Evolutionary conservation across 2,797 vertebrate species (phyloP), one percentile per base, ranked within the genome.

Genomic region (Artibeus jamaicensis): DNA sequence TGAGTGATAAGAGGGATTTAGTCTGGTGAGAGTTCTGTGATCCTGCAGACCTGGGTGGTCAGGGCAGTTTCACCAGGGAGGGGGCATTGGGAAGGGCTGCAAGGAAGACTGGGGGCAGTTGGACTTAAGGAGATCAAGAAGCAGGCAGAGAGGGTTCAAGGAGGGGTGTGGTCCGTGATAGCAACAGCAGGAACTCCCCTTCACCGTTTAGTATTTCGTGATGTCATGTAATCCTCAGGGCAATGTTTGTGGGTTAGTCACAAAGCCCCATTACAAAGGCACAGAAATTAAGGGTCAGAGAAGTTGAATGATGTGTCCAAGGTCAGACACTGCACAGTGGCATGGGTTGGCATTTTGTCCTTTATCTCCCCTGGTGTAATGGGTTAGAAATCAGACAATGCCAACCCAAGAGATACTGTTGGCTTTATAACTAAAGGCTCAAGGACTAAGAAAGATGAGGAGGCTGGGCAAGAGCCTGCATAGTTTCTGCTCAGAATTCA

Each of bases 181-280:
- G 29, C 57, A 55, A 53, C n/a, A 14, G 6, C 9, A 62, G 68
- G 78, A 18, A 42, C 16, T 9, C 53, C 39, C 62, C 55, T 71
- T 70, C 34, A 46, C 48, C 37, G 3, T 48, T 70, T 6, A 32
- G 26, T 6, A 19, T 34, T 50, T 44, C 21, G 48, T 42, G 71
- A 57, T 3, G 39, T 62, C 86, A 34, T 57, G 26, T 59, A 29
- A 29, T 21, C 44, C 16, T 77, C 6, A 7, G 3, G 29, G 39
- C 2, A 0, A 21, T 15, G 24, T 14, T 83, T 19, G 57, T 24
- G 70, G 70, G 48, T 55, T 37, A 59, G 48, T 79, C 67, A 46
- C 29, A 73, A 68, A 15, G 55, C 7, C 71, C 12, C 71, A n/a
- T 86, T 62, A 57, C 85, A 91, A 89, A 87, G 71, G 81, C 65